Base-by-base conservation (phyloP, 1,140 invertebrate genomes). In the Eupristina koningsbergeri region DNA sequence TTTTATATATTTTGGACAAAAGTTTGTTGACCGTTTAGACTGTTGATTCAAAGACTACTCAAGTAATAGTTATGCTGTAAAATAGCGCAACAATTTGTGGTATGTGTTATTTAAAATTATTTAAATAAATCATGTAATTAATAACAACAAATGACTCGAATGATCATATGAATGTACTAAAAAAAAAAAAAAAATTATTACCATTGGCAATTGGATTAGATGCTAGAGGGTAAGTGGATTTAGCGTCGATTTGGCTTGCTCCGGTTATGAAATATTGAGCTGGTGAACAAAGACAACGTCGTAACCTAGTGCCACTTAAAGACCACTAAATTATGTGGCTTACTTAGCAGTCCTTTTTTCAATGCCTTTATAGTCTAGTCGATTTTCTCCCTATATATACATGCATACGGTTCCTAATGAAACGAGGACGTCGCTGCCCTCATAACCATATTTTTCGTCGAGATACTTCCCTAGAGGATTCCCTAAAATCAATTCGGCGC, bases 351-450 rank as follows among this genome's bases (percentile, higher is more conserved):
- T 11, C 22, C 36, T 41, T 71, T 41, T 26, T 13, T 3, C 26
- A 22, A 26, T 58, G 9, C 53, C 39, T 71, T 22, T 34, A 41
- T 19, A 31, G 39, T n/a, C n/a, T n/a, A n/a, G n/a, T n/a, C n/a
- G n/a, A n/a, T n/a, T n/a, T 9, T 61, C 22, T 45, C 11, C 7
- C 22, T 6, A 29, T 22, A 15, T 67, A 67, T 64, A 5, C 45
- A 26, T 45, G 13, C 36, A 15, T 45, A 29, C 39, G 13, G 15
- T 41, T 67, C 36, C 31, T 13, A 29, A 69, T 36, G 3, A 80
- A 80, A 80, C n/a, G 64, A 71, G 78, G 64, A 34, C 34, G 22
- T n/a, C 45, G 67, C 67, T 45, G 71, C 78, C 78, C 64, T 80
- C 64, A 47, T 1, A 0, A 9, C 22, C 45, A 50, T 47, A 50